Percentiles rank a stretch among this genome's conserved stretches.
Evolutionary conservation across 2,797 vertebrate genomes (phyloP).

Genomic region (Oophaga sylvatica): DNA sequence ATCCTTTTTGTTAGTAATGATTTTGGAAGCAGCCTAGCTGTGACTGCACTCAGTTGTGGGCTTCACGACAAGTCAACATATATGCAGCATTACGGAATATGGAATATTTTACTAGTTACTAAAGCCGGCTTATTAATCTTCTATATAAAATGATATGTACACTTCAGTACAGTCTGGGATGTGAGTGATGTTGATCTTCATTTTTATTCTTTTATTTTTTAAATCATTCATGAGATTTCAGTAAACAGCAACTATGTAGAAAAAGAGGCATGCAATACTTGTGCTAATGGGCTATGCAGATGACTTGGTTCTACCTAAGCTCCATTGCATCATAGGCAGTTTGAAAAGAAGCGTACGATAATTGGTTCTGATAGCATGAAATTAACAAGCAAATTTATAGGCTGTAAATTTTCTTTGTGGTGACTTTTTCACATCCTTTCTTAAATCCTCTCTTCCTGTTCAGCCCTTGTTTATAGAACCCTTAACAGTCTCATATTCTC

Average conservation of each 20-base stretch:
- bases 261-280: conserved; percentile 61
- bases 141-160: conserved; percentile 73
- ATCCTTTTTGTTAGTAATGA: conserved; percentile 19
- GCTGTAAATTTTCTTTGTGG: conserved; percentile 72
- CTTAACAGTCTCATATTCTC: conserved; percentile 67
- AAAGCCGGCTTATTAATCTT: conserved; percentile 67
- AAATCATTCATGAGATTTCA: conserved; percentile 72
- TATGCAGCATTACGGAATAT: conserved; percentile 71
- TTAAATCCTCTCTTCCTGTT: conserved; percentile 70
- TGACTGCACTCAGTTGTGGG: conserved; percentile 61
- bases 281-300: conserved; percentile 56
- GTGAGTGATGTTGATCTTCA: conserved; percentile 60
- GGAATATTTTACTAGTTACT: conserved; percentile 61
- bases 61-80: conserved; percentile 70
- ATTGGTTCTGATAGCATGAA: conserved; percentile 74
- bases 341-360: conserved; percentile 67
- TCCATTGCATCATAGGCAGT: conserved; percentile 63
- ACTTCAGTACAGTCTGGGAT: conserved; percentile 70
- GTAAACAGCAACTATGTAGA: conserved; percentile 50
- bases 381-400: conserved; percentile 76
- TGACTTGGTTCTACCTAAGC: conserved; percentile 58
- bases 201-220: neutral
- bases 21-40: conserved; percentile 32
- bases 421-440: conserved; percentile 67
- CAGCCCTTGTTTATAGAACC: conserved; percentile 67